Evolutionary conservation across 2,113 vertebrate genomes (phyloP), one percentile per base, ranked within the genome.

Genomic region (Perognathus longimembris): DNA sequence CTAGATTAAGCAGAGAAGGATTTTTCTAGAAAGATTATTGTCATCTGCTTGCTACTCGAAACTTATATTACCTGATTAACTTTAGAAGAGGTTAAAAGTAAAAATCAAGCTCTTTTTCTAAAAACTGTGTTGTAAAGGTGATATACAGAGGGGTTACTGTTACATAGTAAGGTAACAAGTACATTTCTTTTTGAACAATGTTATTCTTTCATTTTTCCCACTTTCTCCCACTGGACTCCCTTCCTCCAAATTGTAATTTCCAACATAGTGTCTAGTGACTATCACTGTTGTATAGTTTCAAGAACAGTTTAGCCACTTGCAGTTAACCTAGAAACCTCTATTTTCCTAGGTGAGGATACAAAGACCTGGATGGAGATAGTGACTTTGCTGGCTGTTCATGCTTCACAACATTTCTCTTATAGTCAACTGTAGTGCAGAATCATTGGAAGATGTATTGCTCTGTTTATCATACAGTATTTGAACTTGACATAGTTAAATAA

Each of bases 1-100:
- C 79, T 79, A 76, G 32, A 66, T 40, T 14, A 38, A 57, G 38
- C 8, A 79, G 21, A 66, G 17, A 71, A 61, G 57, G 20, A 38
- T 83, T 38, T 85, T 15, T 90, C n/a, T 85, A 17, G 22, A 84
- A 91, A 74, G 54, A 45, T 6, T 90, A 4, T 21, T 89, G 38
- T 87, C n/a, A 81, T 1, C 6, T 81, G 92, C 32, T 70, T 83
- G 36, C 30, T 90, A 85, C 63, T 5, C 67, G 14, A 92, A 81
- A 82, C 20, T 63, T 74, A 80, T 0, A 32, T 67, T 85, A 84
- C 36, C 38, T 36, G 15, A 42, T 26, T 0, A 93, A 70, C 21
- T 18, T 12, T 5, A 73, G 30, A 73, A 94, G 28, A 92, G 4
- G 50, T 32, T 24, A 10, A 54, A 78, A 36, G 6, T 22, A 91